Percentiles rank a stretch among this genome's conserved stretches.
Evolutionary conservation across 2,797 vertebrate genomes (phyloP).

Genomic region (Chelmon rostratus): DNA sequence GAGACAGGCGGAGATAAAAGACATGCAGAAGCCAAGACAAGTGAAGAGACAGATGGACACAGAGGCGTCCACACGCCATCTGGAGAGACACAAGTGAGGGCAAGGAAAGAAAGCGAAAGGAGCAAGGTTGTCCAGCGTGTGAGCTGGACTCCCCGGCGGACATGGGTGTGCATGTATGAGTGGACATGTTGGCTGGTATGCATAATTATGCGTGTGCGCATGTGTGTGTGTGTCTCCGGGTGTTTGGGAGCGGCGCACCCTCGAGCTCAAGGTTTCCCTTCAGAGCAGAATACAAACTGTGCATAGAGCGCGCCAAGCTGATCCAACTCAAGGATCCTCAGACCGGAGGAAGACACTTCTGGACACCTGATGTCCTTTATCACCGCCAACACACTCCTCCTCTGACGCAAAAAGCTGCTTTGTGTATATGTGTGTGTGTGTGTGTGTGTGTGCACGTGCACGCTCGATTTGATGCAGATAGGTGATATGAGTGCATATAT

Average conservation of each 20-base stretch:
- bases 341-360: slow-evolving; percentile 29
- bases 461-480: not conserved
- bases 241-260: slow-evolving; percentile 14
- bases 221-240: slow-evolving; percentile 4
- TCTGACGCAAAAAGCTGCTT: slow-evolving; percentile 40
- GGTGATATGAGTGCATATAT: not conserved
- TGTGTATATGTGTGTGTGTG: not conserved
- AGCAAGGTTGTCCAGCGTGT: slow-evolving; percentile 40
- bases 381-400: slow-evolving; percentile 43
- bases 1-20: not conserved
- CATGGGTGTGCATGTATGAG: slow-evolving; percentile 21
- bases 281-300: slow-evolving; percentile 49
- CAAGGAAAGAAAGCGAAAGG: slow-evolving; percentile 10
- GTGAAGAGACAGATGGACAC: slow-evolving; percentile 52
- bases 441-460: not conserved
- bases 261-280: slow-evolving; percentile 65
- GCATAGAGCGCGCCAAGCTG: slow-evolving; percentile 16
- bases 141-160: slow-evolving; percentile 39
- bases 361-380: slow-evolving; percentile 52
- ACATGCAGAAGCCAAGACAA: slow-evolving; percentile 33
- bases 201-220: slow-evolving; percentile 12
- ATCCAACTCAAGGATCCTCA: slow-evolving; percentile 51
- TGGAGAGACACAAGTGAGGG: slow-evolving; percentile 25
- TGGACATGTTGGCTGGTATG: slow-evolving; percentile 33
- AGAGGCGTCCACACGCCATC: slow-evolving; percentile 27